Evolutionary conservation across 2,113 vertebrate genomes (phyloP).

Genomic region (Nesogale talazaci): DNA sequence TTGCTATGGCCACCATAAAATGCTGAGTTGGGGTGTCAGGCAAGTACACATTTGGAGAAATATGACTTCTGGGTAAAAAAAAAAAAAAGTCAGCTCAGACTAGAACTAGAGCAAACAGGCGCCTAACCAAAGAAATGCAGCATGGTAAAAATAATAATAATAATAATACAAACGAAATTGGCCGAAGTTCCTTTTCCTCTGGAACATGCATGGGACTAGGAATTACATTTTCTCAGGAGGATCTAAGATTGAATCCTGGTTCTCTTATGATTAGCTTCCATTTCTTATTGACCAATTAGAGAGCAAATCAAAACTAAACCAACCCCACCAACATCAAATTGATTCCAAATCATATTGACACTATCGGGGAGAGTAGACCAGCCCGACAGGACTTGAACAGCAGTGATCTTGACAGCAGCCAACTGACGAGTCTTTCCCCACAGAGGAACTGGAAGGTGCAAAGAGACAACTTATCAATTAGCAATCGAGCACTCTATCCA

Average conservation of each 20-base stretch:
- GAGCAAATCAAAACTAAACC: neutral
- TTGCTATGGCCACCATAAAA: neutral
- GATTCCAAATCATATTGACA: neutral
- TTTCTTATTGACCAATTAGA: constrained; percentile 27
- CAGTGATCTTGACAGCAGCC: neutral
- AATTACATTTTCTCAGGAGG: neutral
- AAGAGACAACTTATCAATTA: neutral
- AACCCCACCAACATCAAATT: neutral
- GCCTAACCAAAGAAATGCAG: neutral
- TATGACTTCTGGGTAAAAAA: neutral
- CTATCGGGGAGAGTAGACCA: neutral
- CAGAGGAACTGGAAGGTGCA: neutral
- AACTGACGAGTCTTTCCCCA: neutral
- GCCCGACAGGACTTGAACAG: neutral
- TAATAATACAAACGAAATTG: neutral
- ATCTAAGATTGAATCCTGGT: neutral
- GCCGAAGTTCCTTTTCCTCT: neutral
- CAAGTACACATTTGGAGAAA: constrained; percentile 36
- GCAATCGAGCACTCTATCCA: neutral
- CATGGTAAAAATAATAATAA: neutral
- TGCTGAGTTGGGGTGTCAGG: neutral
- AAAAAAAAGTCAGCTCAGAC: neutral
- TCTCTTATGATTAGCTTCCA: neutral
- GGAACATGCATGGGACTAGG: neutral
- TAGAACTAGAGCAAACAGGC: neutral